phyloP scores from a whole-genome alignment of 2,888 invertebrate genomes.

The Brachylomia viminalis region DNA sequence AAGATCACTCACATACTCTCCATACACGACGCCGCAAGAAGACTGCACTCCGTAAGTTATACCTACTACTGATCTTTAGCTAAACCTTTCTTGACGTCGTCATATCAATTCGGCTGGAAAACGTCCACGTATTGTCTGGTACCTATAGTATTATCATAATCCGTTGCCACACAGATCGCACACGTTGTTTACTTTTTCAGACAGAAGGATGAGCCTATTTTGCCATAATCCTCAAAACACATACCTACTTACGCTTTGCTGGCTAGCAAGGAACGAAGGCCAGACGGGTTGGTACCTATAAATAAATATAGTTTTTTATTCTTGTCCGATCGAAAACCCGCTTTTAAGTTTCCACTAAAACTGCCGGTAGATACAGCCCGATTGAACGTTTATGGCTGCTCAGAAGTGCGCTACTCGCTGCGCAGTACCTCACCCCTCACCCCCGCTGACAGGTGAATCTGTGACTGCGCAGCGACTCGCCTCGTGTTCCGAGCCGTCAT shows the following conservation, averaged over 20 bases:
- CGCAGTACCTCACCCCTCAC: no score
- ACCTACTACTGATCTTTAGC: not conserved
- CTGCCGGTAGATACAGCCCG: not conserved
- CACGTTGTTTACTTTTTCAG: not conserved
- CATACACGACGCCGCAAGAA: conserved; percentile 98
- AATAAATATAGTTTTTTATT: no score
- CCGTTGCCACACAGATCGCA: not conserved
- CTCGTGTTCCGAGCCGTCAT: no score
- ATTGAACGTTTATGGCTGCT: no score
- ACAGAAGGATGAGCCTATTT: not conserved
- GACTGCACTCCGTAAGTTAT: conserved; percentile 95
- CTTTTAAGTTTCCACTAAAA: not conserved
- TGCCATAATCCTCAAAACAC: not conserved
- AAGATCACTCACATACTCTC: conserved; percentile 98
- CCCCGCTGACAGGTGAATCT: no score
- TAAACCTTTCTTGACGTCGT: not conserved
- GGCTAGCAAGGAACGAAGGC: not conserved
- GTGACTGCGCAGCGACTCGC: no score
- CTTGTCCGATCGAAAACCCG: not conserved
- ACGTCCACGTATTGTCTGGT: not conserved
- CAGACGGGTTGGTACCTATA: not conserved
- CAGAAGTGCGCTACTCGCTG: no score
- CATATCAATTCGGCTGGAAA: not conserved
- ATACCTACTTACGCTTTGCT: not conserved
- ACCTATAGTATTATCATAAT: not conserved